Percentiles rank a stretch among this genome's conserved stretches.
phyloP scores from a whole-genome alignment of 1,140 invertebrate genomes.

The Himalopsyche phryganea region DNA sequence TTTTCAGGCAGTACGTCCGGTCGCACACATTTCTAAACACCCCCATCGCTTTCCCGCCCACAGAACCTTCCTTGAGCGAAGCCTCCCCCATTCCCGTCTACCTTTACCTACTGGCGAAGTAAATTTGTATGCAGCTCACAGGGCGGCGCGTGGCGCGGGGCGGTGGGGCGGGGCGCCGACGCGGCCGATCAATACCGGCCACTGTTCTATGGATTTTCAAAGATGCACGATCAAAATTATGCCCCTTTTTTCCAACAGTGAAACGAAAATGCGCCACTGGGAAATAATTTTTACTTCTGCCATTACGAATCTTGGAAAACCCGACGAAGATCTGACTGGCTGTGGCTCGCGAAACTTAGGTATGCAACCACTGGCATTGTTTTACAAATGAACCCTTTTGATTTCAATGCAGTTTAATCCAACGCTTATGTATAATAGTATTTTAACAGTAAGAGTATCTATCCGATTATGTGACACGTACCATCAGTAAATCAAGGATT shows the following conservation, averaged over 20 bases:
- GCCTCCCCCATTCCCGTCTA: background rate
- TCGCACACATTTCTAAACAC: constrained; percentile 10
- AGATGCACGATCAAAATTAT: constrained; percentile 31
- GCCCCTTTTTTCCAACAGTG: constrained; percentile 3
- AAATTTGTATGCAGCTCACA: constrained; percentile 34
- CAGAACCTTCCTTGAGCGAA: background rate
- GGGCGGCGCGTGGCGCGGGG: background rate
- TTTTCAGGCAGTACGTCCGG: constrained; percentile 12
- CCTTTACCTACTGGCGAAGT: constrained; percentile 11
- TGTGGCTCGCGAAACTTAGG: too few species aligned
- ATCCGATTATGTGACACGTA: too few species aligned
- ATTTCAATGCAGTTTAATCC: too few species aligned
- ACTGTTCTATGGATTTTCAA: constrained; percentile 29
- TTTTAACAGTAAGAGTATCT: too few species aligned
- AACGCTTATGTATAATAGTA: too few species aligned
- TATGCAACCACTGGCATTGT: too few species aligned
- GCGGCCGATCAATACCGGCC: constrained; percentile 31
- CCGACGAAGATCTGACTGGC: too few species aligned
- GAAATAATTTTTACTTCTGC: too few species aligned
- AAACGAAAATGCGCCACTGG: too few species aligned
- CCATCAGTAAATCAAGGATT: too few species aligned
- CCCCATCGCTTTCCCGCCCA: background rate
- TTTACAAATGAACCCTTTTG: too few species aligned
- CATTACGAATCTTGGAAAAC: too few species aligned
- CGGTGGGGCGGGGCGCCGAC: constrained; percentile 4